phyloP scores from a whole-genome alignment of 2,797 vertebrate species.

The Diplodus puntazzo region DNA sequence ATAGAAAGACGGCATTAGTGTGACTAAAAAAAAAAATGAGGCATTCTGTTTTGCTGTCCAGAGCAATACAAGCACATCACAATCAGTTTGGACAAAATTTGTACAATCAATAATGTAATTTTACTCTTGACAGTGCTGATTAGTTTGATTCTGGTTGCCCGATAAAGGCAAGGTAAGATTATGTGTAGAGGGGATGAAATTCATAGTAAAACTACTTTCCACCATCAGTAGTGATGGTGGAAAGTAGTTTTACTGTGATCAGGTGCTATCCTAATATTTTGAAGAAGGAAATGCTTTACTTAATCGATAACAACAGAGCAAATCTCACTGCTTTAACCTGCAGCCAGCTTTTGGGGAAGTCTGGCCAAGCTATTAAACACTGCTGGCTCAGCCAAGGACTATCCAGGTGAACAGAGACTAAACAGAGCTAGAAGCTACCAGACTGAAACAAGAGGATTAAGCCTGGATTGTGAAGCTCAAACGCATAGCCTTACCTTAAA shows the following conservation, averaged over 20 bases:
- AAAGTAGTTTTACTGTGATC: not conserved
- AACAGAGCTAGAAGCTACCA: conserved; percentile 43
- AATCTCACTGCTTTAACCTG: conserved; percentile 22
- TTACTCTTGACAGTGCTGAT: not conserved
- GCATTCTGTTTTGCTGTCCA: not conserved
- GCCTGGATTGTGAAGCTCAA: conserved; percentile 19
- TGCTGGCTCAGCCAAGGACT: conserved; percentile 52
- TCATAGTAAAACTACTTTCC: conserved; percentile 1
- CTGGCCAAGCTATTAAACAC: conserved; percentile 58
- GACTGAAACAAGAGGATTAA: conserved; percentile 64
- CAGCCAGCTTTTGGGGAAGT: conserved; percentile 16
- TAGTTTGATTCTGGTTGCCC: not conserved
- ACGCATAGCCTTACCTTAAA: conserved; percentile 23
- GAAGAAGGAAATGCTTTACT: conserved; percentile 1
- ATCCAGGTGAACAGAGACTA: conserved; percentile 57
- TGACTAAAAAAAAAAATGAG: not conserved
- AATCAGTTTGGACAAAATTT: not conserved
- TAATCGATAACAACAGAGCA: conserved; percentile 27
- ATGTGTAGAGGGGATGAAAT: not conserved
- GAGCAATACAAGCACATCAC: conserved; percentile 5
- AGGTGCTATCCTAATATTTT: conserved; percentile 13
- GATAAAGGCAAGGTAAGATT: not conserved
- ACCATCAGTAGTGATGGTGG: not conserved
- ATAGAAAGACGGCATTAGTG: conserved; percentile 22
- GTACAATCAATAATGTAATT: not conserved